Evolutionary conservation across 35 echinoderm and acorn worm species (phyloP).

Genomic region (Amphiura filiformis): DNA sequence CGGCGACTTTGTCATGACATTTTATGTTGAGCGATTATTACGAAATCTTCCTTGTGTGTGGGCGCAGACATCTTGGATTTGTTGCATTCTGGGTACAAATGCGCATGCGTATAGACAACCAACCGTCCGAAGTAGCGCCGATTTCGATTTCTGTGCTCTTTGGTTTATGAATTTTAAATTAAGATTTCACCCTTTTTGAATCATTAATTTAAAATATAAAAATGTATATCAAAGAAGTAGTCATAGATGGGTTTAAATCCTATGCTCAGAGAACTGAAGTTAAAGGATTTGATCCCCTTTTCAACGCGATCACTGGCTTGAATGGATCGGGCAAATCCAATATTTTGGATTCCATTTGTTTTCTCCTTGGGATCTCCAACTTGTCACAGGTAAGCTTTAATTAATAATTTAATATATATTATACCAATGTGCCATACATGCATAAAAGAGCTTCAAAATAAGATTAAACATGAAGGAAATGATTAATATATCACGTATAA

Average conservation of each 20-base stretch:
- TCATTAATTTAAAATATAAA: constrained; percentile 16
- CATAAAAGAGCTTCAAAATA: no score
- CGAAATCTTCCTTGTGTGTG: no score
- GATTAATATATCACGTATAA: no score
- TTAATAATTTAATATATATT: constrained; percentile 23
- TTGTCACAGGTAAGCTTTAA: constrained; percentile 92
- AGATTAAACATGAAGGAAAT: no score
- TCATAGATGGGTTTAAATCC: constrained; percentile 97
- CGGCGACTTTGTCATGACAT: no score
- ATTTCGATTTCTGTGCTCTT: constrained; percentile 23
- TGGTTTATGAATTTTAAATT: not conserved
- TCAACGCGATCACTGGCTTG: constrained; percentile 95
- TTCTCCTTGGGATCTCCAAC: constrained; percentile 91
- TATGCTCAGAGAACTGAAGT: constrained; percentile 99
- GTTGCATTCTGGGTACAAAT: not conserved
- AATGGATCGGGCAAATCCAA: constrained; percentile 99
- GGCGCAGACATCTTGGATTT: constrained; percentile 47
- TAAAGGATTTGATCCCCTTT: constrained; percentile 91
- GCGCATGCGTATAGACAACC: constrained; percentile 49
- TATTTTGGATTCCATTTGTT: constrained; percentile 97
- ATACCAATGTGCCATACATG: no score
- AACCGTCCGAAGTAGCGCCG: constrained; percentile 51
- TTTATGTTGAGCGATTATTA: no score
- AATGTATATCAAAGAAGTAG: constrained; percentile 97
- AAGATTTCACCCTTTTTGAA: not conserved